Evolutionary conservation across 2,797 vertebrate genomes (phyloP).

Genomic region (Syngnathus rostellatus): DNA sequence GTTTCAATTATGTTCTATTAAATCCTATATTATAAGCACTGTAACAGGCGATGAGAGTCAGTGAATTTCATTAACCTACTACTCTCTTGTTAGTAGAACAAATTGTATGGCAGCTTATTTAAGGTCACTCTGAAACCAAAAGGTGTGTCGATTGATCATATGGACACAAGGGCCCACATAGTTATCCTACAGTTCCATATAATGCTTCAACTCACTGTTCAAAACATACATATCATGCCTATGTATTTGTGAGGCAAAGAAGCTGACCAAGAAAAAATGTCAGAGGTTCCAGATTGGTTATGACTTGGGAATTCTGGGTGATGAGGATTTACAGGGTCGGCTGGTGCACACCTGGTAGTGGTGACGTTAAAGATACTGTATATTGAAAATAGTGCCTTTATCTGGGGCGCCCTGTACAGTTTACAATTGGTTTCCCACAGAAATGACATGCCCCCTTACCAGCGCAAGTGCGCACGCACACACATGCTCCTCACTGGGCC

Average conservation of each 20-base stretch:
- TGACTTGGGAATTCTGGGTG: slow-evolving; percentile 13
- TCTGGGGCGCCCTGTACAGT: slow-evolving; percentile 47
- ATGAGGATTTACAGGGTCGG: slow-evolving; percentile 46
- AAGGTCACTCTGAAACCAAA: slow-evolving; percentile 39
- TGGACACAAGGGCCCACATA: slow-evolving; percentile 61
- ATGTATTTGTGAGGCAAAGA: slow-evolving; percentile 33
- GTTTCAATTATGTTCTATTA: slow-evolving; percentile 53
- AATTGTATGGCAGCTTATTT: slow-evolving; percentile 59
- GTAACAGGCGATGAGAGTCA: slow-evolving; percentile 38
- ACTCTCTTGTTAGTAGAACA: slow-evolving; percentile 29
- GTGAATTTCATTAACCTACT: slow-evolving; percentile 33
- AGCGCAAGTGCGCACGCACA: not conserved
- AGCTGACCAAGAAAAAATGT: slow-evolving; percentile 19
- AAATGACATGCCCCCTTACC: slow-evolving; percentile 16
- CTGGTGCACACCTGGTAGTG: slow-evolving; percentile 28
- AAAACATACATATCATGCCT: slow-evolving; percentile 47
- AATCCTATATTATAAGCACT: slow-evolving; percentile 48
- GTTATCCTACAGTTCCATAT: slow-evolving; percentile 66
- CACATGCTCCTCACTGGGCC: slow-evolving; percentile 28
- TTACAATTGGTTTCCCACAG: slow-evolving; percentile 25
- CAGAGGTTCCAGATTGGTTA: slow-evolving; percentile 41
- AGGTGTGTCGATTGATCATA: slow-evolving; percentile 39
- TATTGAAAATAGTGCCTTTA: slow-evolving; percentile 62
- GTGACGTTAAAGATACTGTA: slow-evolving; percentile 32
- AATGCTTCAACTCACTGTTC: slow-evolving; percentile 47